Evolutionary conservation across 1,140 invertebrate genomes (phyloP), one percentile per base, ranked within the genome.

Genomic region (Ylistrum balloti): DNA sequence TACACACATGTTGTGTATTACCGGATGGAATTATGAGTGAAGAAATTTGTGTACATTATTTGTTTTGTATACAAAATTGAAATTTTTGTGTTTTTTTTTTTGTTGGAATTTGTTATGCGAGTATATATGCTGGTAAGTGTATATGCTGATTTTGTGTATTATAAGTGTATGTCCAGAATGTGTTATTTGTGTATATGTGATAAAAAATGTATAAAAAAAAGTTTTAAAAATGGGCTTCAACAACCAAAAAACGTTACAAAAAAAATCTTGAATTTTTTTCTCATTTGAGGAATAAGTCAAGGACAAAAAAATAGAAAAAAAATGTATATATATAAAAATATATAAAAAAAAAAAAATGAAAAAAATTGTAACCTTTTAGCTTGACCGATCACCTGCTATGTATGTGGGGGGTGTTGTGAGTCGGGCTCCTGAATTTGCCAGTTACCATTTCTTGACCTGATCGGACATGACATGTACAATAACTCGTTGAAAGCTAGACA

Each of bases 171-270:
- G 56, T 34, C 33, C 35, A 88, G 41, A 88, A 88, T 88, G 87
- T 88, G 41, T 45, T 88, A 38, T 38, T 7, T 88, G 11, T 41
- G 41, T 41, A 35, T 28, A 45, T 45, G 34, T 88, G 28, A 35
- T 88, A 88, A 41, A 86, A 90, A 48, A 85, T 56, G 33, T 85
- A 33, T 88, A 85, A 86, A 32, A 45, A 90, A 88, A 38, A 91
- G 88, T 48, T 90, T 85, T 86, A 88, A 89, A 56, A 89, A 92
- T 91, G 87, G 89, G 90, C 91, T 89, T 88, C 91, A 88, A 90
- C 91, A 92, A 92, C 90, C 89, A 92, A 74, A 86, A 86, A 85
- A 45, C 28, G 38, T 45, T 33, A 38, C n/a, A 90, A 90, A 90
- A 90, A 38, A 86, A 74, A 74, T 74, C 56, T 74, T 74, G 56